A percentile compares a stretch with the other conserved stretches of the same genome.
phyloP scores from a whole-genome alignment of 2,113 vertebrate genomes.

The Guaruba guarouba region DNA sequence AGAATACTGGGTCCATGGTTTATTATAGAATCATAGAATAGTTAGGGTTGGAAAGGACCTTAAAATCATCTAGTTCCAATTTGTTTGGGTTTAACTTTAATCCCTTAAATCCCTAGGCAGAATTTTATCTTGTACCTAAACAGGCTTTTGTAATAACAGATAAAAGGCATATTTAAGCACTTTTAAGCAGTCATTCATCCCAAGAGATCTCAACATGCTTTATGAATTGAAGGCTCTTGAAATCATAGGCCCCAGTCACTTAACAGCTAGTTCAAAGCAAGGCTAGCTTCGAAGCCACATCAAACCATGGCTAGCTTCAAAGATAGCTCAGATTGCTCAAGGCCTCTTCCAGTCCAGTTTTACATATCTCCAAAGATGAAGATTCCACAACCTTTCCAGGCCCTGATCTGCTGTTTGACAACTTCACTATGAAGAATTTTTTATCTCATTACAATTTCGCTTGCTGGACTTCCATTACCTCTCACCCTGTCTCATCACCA shows the following conservation, averaged over 20 bases:
- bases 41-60: too few species aligned
- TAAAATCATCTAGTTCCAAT: too few species aligned
- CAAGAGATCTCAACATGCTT: background rate
- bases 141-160: background rate
- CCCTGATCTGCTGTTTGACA: background rate
- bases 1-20: background rate
- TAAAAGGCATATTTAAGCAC: background rate
- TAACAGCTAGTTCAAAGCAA: conserved; percentile 13
- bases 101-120: background rate
- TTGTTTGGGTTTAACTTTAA: background rate
- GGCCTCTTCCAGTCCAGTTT: background rate
- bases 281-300: background rate
- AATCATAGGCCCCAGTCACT: background rate
- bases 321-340: background rate
- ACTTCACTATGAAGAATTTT: background rate
- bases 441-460: background rate
- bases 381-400: background rate
- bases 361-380: background rate
- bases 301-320: background rate
- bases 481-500: background rate
- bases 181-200: background rate
- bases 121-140: background rate
- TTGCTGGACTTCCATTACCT: background rate
- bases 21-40: too few species aligned
- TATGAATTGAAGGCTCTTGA: background rate